These are phyloP conservation scores for Muscicapa adusta DNA, from an alignment of 2,113 vertebrate genomes.

Conservation along the genomic window DNA sequence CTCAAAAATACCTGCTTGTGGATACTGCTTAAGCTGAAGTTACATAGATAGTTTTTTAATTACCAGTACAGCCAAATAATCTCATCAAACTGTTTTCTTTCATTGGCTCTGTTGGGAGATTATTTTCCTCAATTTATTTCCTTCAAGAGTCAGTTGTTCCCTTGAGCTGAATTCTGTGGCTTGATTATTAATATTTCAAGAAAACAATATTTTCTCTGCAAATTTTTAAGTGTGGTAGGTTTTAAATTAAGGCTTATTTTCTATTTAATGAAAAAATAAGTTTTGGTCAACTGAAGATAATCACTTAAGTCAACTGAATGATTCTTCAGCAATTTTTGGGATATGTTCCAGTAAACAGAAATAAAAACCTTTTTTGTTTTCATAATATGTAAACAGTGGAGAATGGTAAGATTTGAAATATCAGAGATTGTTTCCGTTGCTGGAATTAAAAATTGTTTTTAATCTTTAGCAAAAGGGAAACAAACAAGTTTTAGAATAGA, in stretches of 20 bases:
- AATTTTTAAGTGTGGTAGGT: neutral
- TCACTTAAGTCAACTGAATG: neutral
- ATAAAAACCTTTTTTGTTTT: neutral
- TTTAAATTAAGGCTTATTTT: neutral
- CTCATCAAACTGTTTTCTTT: neutral
- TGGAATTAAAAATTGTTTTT: neutral
- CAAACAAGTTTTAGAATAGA: neutral
- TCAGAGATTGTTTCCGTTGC: neutral
- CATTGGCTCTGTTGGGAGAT: neutral
- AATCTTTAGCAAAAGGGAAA: neutral
- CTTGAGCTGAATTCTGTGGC: neutral
- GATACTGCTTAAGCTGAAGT: neutral
- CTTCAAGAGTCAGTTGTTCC: neutral
- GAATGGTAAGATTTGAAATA: neutral
- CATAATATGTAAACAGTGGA: neutral
- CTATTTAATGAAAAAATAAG: neutral
- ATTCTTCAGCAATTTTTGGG: neutral
- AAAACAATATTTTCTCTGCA: neutral
- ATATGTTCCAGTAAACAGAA: neutral
- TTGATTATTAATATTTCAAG: neutral
- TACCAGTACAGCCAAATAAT: neutral
- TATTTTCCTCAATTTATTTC: neutral
- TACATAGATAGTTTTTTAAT: neutral
- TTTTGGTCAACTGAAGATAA: neutral
- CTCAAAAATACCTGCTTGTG: neutral